phyloP scores from a whole-genome alignment of 2,888 invertebrate genomes.

The Euzophera pinguis region DNA sequence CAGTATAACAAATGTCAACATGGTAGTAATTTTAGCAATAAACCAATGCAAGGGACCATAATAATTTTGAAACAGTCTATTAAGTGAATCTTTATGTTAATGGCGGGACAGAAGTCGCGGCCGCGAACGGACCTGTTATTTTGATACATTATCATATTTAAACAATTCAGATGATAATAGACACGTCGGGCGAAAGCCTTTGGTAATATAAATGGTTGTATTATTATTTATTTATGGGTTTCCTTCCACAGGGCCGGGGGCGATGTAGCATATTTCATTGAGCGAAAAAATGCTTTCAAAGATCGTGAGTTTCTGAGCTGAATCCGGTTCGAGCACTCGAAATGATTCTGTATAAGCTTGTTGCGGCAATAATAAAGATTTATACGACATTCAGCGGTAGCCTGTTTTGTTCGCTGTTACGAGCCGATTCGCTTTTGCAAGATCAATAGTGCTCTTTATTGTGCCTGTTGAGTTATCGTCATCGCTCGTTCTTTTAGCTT shows the following conservation, averaged over 20 bases:
- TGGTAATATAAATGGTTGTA: conserved; percentile 79
- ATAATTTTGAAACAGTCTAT: conserved; percentile 77
- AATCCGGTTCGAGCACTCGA: conserved; percentile 77
- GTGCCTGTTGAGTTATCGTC: conserved; percentile 68
- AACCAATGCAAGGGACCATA: conserved; percentile 69
- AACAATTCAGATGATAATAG: conserved; percentile 80
- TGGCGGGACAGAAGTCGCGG: conserved; percentile 75
- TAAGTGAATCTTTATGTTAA: conserved; percentile 79
- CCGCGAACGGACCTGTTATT: conserved; percentile 72
- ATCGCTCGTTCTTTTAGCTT: conserved; percentile 58
- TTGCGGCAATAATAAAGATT: conserved; percentile 79
- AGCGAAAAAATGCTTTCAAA: conserved; percentile 73
- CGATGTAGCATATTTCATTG: conserved; percentile 76
- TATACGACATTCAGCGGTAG: conserved; percentile 78
- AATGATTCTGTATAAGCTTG: conserved; percentile 75
- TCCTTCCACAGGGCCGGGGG: conserved; percentile 73
- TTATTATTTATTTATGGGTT: conserved; percentile 80
- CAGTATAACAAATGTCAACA: conserved; percentile 40
- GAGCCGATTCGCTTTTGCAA: conserved; percentile 74
- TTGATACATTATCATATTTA: conserved; percentile 80
- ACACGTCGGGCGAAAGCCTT: conserved; percentile 78
- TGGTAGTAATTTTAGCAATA: conserved; percentile 56
- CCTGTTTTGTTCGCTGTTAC: conserved; percentile 77
- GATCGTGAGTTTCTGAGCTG: conserved; percentile 69
- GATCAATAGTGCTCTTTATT: conserved; percentile 77